Conservation (phyloP, 2,888 invertebrate genomes). For the Pilophorus perplexus region DNA sequence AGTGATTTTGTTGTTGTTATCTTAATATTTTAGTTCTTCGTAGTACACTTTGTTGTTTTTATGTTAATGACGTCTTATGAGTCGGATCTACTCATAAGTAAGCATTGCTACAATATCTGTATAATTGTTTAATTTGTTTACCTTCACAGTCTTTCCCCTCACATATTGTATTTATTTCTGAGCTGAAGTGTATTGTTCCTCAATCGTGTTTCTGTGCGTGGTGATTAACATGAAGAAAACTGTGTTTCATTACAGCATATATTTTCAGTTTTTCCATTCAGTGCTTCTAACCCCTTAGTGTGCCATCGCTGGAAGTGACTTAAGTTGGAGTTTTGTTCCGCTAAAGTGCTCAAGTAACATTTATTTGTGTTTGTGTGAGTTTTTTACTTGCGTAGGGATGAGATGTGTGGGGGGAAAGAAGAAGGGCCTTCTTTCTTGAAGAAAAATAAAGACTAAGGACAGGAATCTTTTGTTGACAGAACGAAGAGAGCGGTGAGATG, state of each 20-base stretch:
- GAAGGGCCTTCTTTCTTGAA: constrained; percentile 40
- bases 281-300: constrained; percentile 24
- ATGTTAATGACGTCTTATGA: no score
- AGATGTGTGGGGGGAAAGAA: constrained; percentile 43
- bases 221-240: constrained; percentile 10
- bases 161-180: constrained; percentile 24
- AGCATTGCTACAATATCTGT: no score
- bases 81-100: no score
- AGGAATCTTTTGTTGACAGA: constrained; percentile 47
- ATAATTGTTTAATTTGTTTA: neutral
- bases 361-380: constrained; percentile 27
- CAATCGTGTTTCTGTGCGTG: constrained; percentile 23
- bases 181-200: constrained; percentile 8
- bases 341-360: constrained; percentile 25
- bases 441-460: constrained; percentile 30
- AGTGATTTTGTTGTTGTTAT: no score
- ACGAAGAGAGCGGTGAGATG: constrained; percentile 42
- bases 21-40: no score
- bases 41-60: no score
- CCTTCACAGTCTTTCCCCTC: constrained; percentile 38
- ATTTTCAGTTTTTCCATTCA: constrained; percentile 20
- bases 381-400: constrained; percentile 27
- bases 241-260: constrained; percentile 19
- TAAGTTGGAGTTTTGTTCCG: constrained; percentile 15
- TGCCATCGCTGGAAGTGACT: constrained; percentile 32